Conservation (phyloP, 2,888 invertebrate genomes). For the Acanthosepion pharaonis region DNA sequence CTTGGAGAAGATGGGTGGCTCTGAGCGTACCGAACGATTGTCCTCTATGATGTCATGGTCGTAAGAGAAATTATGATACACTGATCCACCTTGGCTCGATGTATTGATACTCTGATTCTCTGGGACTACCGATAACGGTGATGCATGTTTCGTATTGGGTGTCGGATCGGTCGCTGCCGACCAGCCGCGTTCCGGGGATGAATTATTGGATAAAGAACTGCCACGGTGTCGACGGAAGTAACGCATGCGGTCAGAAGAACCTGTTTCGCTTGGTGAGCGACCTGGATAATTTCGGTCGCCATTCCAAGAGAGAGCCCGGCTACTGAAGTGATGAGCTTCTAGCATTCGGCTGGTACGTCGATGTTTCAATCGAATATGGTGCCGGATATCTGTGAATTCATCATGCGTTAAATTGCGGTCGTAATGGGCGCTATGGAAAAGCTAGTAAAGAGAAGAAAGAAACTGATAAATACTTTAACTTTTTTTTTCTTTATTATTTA, state of each 20-base stretch:
- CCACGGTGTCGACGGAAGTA: background rate
- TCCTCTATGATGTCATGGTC: background rate
- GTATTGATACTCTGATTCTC: background rate
- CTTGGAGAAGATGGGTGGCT: background rate
- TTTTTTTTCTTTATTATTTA: no score
- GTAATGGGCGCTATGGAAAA: conserved; percentile 39
- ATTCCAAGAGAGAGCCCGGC: conserved; percentile 33
- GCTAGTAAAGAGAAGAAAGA: conserved; percentile 6
- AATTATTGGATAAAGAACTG: conserved; percentile 23
- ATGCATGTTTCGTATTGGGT: background rate
- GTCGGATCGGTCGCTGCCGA: background rate
- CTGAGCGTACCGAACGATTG: background rate
- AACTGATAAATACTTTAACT: background rate
- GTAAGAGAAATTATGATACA: conserved; percentile 37
- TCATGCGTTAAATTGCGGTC: conserved; percentile 37
- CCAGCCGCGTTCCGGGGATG: conserved; percentile 8
- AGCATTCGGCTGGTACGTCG: conserved; percentile 33
- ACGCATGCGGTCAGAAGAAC: background rate
- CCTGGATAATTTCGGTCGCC: background rate
- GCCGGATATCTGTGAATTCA: conserved; percentile 36
- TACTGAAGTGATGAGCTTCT: conserved; percentile 37
- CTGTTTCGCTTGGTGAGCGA: background rate
- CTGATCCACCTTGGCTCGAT: background rate
- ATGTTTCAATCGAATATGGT: conserved; percentile 39
- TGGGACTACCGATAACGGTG: conserved; percentile 20